Evolutionary conservation across 1,140 invertebrate genomes (phyloP).

Genomic region (Trichonephila clavipes): DNA sequence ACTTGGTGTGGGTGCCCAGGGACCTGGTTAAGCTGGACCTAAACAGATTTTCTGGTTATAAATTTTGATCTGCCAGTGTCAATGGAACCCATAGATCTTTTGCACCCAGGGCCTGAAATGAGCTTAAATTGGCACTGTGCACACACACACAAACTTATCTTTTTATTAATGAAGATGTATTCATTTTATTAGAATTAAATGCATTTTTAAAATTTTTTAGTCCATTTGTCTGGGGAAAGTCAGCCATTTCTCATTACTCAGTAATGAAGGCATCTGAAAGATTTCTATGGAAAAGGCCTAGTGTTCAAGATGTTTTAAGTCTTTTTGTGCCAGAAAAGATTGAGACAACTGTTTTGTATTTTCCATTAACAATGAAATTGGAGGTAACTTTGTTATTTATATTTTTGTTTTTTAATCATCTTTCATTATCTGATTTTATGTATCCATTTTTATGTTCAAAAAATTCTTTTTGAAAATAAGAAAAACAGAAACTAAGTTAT

Average conservation of each 20-base stretch:
- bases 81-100: too few relatives aligned
- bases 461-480: background rate
- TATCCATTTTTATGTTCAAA: background rate
- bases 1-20: too few relatives aligned
- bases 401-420: too few relatives aligned
- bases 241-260: conserved; percentile 88
- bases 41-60: too few relatives aligned
- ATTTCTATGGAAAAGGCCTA: conserved; percentile 86
- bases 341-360: conserved; percentile 86
- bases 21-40: too few relatives aligned
- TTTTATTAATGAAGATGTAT: too few relatives aligned
- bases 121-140: too few relatives aligned
- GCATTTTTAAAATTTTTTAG: conserved; percentile 85
- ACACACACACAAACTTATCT: too few relatives aligned
- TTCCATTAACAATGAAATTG: conserved; percentile 82
- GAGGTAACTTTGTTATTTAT: conserved; percentile 76
- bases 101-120: too few relatives aligned
- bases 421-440: too few relatives aligned
- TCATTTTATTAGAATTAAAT: conserved; percentile 77
- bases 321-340: conserved; percentile 85
- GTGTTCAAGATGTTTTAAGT: conserved; percentile 87
- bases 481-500: too few relatives aligned
- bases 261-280: conserved; percentile 84
- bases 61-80: too few relatives aligned
- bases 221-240: conserved; percentile 90